Conservation (phyloP, 2,888 invertebrate genomes). For the Conomelus anceps region DNA sequence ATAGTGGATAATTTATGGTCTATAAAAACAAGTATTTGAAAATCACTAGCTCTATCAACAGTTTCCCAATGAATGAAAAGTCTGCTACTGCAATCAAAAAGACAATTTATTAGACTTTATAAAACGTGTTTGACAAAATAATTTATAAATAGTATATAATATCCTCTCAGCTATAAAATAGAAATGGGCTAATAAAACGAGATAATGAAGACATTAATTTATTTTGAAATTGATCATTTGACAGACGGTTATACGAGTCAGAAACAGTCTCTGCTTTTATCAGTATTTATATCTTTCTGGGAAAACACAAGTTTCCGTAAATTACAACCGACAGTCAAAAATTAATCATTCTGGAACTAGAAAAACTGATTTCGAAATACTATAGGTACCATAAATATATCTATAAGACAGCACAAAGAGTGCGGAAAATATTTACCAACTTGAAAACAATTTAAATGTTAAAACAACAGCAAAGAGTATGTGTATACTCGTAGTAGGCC, state of each 20-base stretch:
- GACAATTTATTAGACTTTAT: not conserved
- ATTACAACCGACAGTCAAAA: not conserved
- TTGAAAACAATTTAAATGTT: no score
- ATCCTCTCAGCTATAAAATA: not conserved
- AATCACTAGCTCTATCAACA: not conserved
- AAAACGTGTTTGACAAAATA: not conserved
- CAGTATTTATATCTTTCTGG: not conserved
- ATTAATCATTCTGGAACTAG: no score
- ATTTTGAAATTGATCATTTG: not conserved
- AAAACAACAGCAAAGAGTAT: no score
- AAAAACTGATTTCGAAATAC: not conserved
- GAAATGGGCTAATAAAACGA: not conserved
- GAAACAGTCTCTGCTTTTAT: no score
- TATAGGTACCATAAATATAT: not conserved
- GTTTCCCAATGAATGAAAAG: not conserved
- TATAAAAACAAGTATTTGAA: not conserved
- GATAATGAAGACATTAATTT: not conserved
- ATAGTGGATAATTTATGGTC: no score
- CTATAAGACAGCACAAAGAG: not conserved
- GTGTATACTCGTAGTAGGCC: no score
- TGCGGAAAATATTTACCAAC: not conserved
- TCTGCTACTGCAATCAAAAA: not conserved
- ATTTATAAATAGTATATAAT: not conserved
- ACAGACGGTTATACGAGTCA: no score
- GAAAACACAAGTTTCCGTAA: not conserved